Evolutionary conservation across 2,113 vertebrate species (phyloP), one percentile per base, ranked within the genome.

Genomic region (Etheostoma spectabile): DNA sequence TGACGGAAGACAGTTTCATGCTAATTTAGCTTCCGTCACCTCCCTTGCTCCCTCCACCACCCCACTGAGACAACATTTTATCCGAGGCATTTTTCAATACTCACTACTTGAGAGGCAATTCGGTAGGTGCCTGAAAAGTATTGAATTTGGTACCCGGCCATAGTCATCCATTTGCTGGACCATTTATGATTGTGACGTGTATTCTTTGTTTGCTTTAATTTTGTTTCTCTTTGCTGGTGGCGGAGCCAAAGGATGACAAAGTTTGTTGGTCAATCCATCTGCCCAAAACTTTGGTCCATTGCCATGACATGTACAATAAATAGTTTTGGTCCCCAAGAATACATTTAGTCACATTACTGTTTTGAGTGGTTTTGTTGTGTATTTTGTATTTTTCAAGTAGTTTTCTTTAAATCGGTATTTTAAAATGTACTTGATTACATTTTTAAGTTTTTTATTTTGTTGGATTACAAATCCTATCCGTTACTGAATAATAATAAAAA

Each of bases 1-100:
- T 65, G 87, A 89, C 84, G 49, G 62, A 90, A 91, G 93, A 86
- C 83, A 86, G 53, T 93, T 95, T 92, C 93, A 87, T 65, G 88
- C 85, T 82, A 81, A 70, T 93, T 93, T 93, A 90, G 87, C 88
- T 92, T 80, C 80, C 84, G 88, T 86, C 84, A 85, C 76, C 76
- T 79, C 79, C 42, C 49, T 42, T 42, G 60, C 79, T 85, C 69
- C 80, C 55, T 69, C 65, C 64, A 55, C 70, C 18, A 22, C 53
- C 70, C 64, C 74, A 55, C 52, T 75, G 70, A 84, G 46, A 67
- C 24, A 1, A 59, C 75, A 56, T 49, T 72, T 68, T 63, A 76
- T 86, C 77, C 10, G 10, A 42, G 38, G 38, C 10, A 42, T 11
- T 42, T 42, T 42, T 42, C 8, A 11, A 42, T 42, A 11, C 38